Evolutionary conservation across 2,797 vertebrate species (phyloP), one percentile per base, ranked within the genome.

Genomic region (Heteromormyrus szaboi): DNA sequence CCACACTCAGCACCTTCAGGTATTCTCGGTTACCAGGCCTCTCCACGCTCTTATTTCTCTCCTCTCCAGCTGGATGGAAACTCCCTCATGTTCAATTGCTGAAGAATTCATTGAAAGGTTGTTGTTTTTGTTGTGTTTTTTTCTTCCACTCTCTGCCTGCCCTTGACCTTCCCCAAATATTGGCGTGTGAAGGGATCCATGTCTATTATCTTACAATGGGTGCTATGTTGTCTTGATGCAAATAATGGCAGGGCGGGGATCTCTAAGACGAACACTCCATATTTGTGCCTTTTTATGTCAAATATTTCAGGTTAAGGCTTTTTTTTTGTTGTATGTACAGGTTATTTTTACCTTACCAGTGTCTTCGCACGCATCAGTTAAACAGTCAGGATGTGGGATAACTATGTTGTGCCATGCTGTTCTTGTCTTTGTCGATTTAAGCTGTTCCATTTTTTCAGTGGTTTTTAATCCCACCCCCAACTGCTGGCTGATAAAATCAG

Each of bases 221-320:
- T 96, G 95, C 96, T 96, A 95, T 90, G 90, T 91, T 92, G 88
- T 90, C 90, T 87, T 41, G 65, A 91, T 88, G 89, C 92, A 93
- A 91, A 87, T 86, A 92, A 91, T 93, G 94, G 88, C 88, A 81
- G 86, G 88, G 91, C 89, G 92, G 91, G 91, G 62, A 54, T 89
- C 90, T 93, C 93, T 93, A 91, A 93, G 94, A 95, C 93, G 91
- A 94, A 94, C 92, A 92, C 94, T 96, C 94, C 94, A 94, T 95
- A 91, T 92, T 94, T 95, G 96, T 94, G 92, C 93, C 92, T 94
- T 94, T 93, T 91, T 90, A 90, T 94, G 94, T 95, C 94, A 94
- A 94, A 93, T 92, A 93, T 93, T 94, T 93, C 93, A 94, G 91
- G 92, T 90, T 90, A 90, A 89, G 89, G 91, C 88, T 51, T 46